These are phyloP conservation scores for Panzeria rudis DNA, from an alignment of 2,888 invertebrate species.

Conservation along the genomic window DNA sequence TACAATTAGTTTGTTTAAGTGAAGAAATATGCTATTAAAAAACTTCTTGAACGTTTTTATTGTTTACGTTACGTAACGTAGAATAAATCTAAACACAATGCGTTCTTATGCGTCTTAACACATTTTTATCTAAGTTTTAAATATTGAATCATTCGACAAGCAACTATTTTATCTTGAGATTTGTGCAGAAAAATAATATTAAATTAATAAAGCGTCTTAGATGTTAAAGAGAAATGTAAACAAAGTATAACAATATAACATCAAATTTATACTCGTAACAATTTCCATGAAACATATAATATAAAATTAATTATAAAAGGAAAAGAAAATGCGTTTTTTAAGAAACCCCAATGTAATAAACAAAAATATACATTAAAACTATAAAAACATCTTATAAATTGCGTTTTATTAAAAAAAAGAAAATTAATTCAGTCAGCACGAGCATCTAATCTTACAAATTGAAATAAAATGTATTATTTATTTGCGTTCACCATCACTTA, in stretches of 20 bases:
- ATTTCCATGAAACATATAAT: slow-evolving; percentile 21
- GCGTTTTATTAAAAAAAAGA: slow-evolving; percentile 56
- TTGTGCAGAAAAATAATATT: slow-evolving; percentile 6
- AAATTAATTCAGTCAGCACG: neutral
- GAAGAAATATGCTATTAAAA: slow-evolving; percentile 32
- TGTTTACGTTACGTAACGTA: slow-evolving; percentile 52
- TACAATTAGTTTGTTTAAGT: slow-evolving; percentile 47
- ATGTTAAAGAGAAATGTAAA: slow-evolving; percentile 49
- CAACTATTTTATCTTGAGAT: slow-evolving; percentile 20
- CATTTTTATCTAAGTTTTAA: slow-evolving; percentile 45
- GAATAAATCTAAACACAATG: slow-evolving; percentile 24
- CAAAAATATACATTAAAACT: slow-evolving; percentile 33
- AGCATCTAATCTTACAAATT: neutral
- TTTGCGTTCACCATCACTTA: neutral
- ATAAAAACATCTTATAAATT: slow-evolving; percentile 40
- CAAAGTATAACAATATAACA: slow-evolving; percentile 19
- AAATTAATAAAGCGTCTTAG: slow-evolving; percentile 34
- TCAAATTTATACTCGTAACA: slow-evolving; percentile 35
- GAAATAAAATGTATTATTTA: neutral
- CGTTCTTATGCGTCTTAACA: slow-evolving; percentile 37
- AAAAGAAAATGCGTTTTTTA: slow-evolving; percentile 53
- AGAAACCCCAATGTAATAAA: slow-evolving; percentile 25
- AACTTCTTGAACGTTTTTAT: slow-evolving; percentile 13
- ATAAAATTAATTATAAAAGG: slow-evolving; percentile 31
- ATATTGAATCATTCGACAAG: slow-evolving; percentile 31